Evolutionary conservation across 2,888 invertebrate species (phyloP).

Genomic region (Synanthedon myopaeformis): DNA sequence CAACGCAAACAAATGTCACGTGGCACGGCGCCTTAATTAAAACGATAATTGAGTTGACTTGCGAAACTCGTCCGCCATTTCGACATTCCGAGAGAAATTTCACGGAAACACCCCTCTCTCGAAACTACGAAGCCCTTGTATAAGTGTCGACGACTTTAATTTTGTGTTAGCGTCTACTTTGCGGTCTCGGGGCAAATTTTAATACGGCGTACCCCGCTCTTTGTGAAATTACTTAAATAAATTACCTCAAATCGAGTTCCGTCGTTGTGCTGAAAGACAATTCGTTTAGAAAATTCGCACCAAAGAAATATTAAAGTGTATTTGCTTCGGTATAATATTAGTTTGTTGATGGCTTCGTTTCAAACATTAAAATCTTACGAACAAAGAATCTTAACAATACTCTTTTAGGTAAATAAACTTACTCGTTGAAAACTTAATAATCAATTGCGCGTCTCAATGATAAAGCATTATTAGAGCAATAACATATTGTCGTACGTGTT

Average conservation of each 20-base stretch:
- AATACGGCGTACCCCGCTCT: slow-evolving; percentile 55
- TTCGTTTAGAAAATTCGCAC: slow-evolving; percentile 38
- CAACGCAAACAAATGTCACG: slow-evolving; percentile 70
- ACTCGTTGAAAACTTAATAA: not conserved
- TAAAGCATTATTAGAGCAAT: too few relatives aligned
- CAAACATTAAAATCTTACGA: too few relatives aligned
- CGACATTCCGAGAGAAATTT: slow-evolving; percentile 65
- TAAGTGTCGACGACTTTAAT: slow-evolving; percentile 69
- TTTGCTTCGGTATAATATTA: too few relatives aligned
- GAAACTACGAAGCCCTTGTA: slow-evolving; percentile 60
- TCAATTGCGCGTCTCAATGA: not conserved
- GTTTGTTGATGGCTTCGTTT: too few relatives aligned
- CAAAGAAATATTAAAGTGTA: not conserved
- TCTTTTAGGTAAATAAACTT: too few relatives aligned
- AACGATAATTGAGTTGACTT: slow-evolving; percentile 72
- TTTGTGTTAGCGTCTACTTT: slow-evolving; percentile 69
- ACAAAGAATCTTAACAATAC: too few relatives aligned
- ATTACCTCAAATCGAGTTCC: slow-evolving; percentile 54
- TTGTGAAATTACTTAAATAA: slow-evolving; percentile 63
- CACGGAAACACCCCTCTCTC: slow-evolving; percentile 52
- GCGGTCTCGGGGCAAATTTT: slow-evolving; percentile 63
- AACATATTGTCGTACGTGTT: slow-evolving; percentile 22
- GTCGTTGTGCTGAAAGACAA: slow-evolving; percentile 28
- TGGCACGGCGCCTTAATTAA: slow-evolving; percentile 68
- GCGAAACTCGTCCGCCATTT: slow-evolving; percentile 69